A percentile compares a stretch with the other conserved stretches of the same genome.
These are phyloP conservation scores for Hyppa rectilinea DNA, from an alignment of 2,888 invertebrate species.

Conservation along the genomic window DNA sequence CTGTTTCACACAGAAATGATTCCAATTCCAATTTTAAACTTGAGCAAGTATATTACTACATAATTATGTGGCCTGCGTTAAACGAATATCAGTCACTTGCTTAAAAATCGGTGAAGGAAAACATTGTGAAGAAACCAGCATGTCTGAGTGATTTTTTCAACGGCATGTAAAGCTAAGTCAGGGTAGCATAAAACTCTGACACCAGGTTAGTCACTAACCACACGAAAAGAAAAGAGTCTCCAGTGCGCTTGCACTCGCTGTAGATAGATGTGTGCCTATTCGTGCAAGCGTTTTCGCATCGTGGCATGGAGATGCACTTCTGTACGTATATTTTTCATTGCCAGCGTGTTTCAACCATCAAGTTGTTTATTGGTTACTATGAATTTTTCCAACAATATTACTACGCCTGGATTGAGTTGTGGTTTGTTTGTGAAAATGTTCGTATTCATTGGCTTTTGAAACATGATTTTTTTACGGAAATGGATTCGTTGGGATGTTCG, in stretches of 20 bases:
- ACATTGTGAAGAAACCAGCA: too few species aligned
- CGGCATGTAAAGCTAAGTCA: too few species aligned
- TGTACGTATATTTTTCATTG: neutral
- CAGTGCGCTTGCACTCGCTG: neutral
- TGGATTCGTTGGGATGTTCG: neutral
- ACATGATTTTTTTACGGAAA: constrained; percentile 25
- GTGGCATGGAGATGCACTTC: neutral
- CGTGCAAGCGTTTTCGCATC: neutral
- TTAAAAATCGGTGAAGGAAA: too few species aligned
- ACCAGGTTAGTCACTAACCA: too few species aligned
- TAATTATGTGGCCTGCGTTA: too few species aligned
- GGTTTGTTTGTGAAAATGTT: constrained; percentile 29
- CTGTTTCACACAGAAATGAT: neutral
- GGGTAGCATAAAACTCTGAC: too few species aligned
- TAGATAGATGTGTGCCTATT: neutral
- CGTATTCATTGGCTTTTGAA: constrained; percentile 38
- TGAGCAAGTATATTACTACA: neutral
- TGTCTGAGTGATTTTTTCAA: too few species aligned
- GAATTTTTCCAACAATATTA: constrained; percentile 57
- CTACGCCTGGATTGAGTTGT: constrained; percentile 48
- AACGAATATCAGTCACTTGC: neutral
- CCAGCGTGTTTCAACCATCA: constrained; percentile 35
- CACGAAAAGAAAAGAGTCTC: too few species aligned
- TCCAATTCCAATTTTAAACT: neutral
- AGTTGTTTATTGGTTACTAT: constrained; percentile 64